These are phyloP conservation scores for Canis aureus DNA, from an alignment of 2,113 vertebrate species.

Conservation along the genomic window DNA sequence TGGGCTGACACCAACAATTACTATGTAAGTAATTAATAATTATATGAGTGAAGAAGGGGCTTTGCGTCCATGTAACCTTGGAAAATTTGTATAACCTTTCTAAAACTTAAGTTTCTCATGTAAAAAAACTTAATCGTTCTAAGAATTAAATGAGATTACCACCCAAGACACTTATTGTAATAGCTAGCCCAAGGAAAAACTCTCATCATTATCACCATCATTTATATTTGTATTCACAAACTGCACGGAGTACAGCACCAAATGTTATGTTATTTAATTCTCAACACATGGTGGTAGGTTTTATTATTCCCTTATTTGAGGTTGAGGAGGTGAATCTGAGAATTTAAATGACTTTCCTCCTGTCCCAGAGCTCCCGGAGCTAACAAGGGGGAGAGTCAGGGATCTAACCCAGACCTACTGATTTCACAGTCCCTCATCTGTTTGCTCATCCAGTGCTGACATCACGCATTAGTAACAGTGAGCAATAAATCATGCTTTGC, in stretches of 20 bases:
- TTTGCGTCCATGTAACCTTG: neutral
- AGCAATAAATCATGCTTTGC: neutral
- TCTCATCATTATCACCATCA: no score
- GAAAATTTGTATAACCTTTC: neutral
- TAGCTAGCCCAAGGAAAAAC: neutral
- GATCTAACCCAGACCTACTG: neutral
- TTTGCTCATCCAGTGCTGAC: neutral
- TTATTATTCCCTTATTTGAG: neutral
- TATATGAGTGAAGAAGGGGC: neutral
- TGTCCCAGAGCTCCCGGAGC: neutral
- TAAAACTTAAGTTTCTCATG: neutral
- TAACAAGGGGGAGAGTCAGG: neutral
- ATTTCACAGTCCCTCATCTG: neutral
- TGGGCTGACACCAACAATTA: neutral
- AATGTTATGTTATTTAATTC: neutral
- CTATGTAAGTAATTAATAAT: neutral
- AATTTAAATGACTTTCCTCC: neutral
- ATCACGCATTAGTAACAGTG: neutral
- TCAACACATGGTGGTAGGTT: neutral
- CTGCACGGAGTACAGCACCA: neutral
- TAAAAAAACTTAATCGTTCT: neutral
- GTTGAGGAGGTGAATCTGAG: neutral
- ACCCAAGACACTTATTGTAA: neutral
- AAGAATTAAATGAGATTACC: constrained; percentile 2
- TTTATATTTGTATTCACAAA: neutral